Evolutionary conservation across 1,140 invertebrate genomes (phyloP), one percentile per base, ranked within the genome.

Genomic region (Temnothorax nylanderi): DNA sequence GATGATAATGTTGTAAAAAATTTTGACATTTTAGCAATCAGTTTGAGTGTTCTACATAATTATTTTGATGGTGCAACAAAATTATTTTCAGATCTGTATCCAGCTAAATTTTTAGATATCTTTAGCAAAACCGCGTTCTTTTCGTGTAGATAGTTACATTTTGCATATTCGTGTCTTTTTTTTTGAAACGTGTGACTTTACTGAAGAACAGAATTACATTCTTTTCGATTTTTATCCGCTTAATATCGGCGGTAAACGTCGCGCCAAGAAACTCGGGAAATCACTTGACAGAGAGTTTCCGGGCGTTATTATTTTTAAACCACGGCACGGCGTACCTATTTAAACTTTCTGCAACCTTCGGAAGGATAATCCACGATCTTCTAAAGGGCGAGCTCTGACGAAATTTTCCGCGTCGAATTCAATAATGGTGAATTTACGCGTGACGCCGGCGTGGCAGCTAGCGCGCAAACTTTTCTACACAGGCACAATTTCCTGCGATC

Each of bases 401-500:
- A 84, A 74, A 84, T 84, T 84, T 84, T 62, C 77, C 54, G 51
- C 65, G 81, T 85, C 65, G 72, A 88, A 89, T 88, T 85, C 69
- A 89, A 89, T 89, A 89, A 89, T 85, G 34, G 87, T 41, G 81
- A 88, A 78, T 88, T 89, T 85, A 85, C 88, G 71, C 44, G 71
- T 72, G 69, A 58, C 60, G 44, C 60, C 32, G n/a, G 41, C 56
- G 47, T 54, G 76, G 44, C 80, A 47, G 26, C 26, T 26, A 26
- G 37, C 54, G 80, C 32, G 64, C 64, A 54, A 75, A 69, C 64
- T 85, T 85, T 78, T 78, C 72, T 71, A 88, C 41, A 41, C 41
- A 37, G 72, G 21, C 72, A 76, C 81, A 85, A 89, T 89, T 89
- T 85, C 81, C 72, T 51, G 56, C 65, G 72, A 72, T 88, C 86